Base-by-base conservation (phyloP, 2,797 vertebrate species). In the Lithobates sylvaticus region DNA sequence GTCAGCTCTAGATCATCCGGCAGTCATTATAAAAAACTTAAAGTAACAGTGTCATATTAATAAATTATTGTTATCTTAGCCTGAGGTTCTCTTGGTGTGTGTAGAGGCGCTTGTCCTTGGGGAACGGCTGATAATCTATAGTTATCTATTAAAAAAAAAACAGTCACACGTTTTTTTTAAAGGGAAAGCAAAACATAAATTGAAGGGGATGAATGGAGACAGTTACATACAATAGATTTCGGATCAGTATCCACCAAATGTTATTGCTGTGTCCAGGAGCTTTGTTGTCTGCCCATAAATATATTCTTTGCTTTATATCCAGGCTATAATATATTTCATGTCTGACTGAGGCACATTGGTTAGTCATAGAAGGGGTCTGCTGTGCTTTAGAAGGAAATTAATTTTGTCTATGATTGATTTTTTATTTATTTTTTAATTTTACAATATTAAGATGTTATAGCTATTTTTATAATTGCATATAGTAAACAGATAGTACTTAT, bases 21-120 rank as follows among this genome's bases (percentile, higher is more conserved):
- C 12, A 65, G 50, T 50, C 69, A 71, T 79, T 78, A 71, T 68
- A n/a, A 78, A 73, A 78, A 39, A 50, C 67, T 82, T 86, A 82
- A 86, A 86, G 85, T 65, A 83, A 39, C 80, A 77, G 54, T 73
- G 61, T 65, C 73, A 64, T 81, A 81, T 83, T 83, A 73, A 87
- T 87, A 83, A 74, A 78, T 64, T 71, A 81, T 58, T 71, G 47
- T 64, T 82, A 76, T 69, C 78, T 71, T 77, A 86, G 29, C 70
- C 42, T 34, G 16, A 67, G n/a, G 27, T 69, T 34, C 44, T 18
- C 44, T 81, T 61, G 44, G 29, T 71, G 78, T 32, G 23, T 36
- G 78, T 58, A 36, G 10, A 81, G 44, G 44, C 44, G 36, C n/a
- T 81, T 71, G 78, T 70, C 78, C 78, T 80, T 80, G 78, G 36